Conservation (phyloP, 30 jellyfish, hydroid and myxozoan species). For the Aurelia sp. region DNA sequence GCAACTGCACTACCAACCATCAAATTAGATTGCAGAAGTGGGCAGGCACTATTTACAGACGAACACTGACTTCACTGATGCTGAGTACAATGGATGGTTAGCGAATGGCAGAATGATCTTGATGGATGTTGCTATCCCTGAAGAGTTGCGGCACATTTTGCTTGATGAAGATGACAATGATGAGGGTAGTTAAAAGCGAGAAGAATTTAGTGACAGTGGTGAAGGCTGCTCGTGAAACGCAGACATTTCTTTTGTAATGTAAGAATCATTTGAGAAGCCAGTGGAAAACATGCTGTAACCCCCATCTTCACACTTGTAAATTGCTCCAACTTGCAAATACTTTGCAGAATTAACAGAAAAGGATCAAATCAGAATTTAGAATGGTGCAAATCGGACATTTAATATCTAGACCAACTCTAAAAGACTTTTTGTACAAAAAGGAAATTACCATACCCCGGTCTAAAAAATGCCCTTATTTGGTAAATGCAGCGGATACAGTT, state of each 20-base stretch:
- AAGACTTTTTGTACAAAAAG: too few species aligned
- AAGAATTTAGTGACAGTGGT: constrained; percentile 35
- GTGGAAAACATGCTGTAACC: background rate
- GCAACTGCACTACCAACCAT: constrained; percentile 17
- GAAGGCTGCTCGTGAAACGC: constrained; percentile 30
- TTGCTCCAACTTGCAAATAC: too few species aligned
- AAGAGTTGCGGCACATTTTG: constrained; percentile 27
- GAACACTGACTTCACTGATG: constrained; percentile 41
- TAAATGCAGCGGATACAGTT: too few species aligned
- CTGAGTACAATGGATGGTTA: constrained; percentile 31
- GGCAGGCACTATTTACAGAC: constrained; percentile 33
- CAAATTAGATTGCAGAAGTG: constrained; percentile 26
- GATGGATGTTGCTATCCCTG: background rate
- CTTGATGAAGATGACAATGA: constrained; percentile 26
- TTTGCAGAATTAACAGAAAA: too few species aligned
- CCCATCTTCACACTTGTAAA: too few species aligned
- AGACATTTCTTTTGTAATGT: constrained; percentile 24
- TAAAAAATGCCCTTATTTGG: too few species aligned
- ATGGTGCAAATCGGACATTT: too few species aligned
- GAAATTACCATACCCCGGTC: too few species aligned
- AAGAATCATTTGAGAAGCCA: background rate
- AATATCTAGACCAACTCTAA: too few species aligned
- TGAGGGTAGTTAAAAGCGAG: constrained; percentile 36
- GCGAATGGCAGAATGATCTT: constrained; percentile 35
- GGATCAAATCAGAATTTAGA: too few species aligned